Evolutionary conservation across 2,888 invertebrate species (phyloP).

Genomic region (Caenorhabditis sp.): DNA sequence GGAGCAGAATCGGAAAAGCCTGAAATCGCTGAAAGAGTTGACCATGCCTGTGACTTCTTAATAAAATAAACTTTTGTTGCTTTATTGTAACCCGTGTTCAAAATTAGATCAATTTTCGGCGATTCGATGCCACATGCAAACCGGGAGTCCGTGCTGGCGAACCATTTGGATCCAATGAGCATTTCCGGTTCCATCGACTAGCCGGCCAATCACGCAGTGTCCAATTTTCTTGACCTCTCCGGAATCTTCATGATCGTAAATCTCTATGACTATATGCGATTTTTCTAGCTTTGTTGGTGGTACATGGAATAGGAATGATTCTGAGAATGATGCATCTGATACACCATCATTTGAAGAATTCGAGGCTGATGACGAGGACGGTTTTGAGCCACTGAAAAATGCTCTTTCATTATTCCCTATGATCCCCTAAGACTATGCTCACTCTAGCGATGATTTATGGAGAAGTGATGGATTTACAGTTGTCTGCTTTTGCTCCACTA

Average conservation of each 20-base stretch:
- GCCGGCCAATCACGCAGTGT: slow-evolving; percentile 65
- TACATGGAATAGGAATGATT: slow-evolving; percentile 64
- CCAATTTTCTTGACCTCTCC: slow-evolving; percentile 53
- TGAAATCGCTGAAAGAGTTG: not conserved
- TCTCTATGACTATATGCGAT: slow-evolving; percentile 63
- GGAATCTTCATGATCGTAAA: slow-evolving; percentile 52
- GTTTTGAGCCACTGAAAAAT: slow-evolving; percentile 47
- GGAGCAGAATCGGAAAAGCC: not conserved
- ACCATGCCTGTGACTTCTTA: not conserved
- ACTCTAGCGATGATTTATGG: slow-evolving; percentile 50
- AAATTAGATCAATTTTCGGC: not conserved
- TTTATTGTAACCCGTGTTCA: not conserved
- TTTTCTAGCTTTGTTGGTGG: slow-evolving; percentile 53
- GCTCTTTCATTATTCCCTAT: too few relatives aligned
- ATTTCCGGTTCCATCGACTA: slow-evolving; percentile 55
- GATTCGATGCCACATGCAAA: slow-evolving; percentile 65
- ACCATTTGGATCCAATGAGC: slow-evolving; percentile 70
- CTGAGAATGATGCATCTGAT: slow-evolving; percentile 58
- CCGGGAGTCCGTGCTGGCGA: slow-evolving; percentile 61
- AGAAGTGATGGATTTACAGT: slow-evolving; percentile 57
- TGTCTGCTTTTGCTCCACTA: slow-evolving; percentile 66
- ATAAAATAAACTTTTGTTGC: not conserved
- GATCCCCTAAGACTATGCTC: slow-evolving; percentile 9
- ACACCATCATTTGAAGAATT: slow-evolving; percentile 51
- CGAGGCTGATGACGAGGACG: slow-evolving; percentile 57